These are phyloP conservation scores for crab-eating macaque (Macaca fascicularis) DNA, from an alignment of 2,113 vertebrate genomes.

Conservation along the genomic window DNA sequence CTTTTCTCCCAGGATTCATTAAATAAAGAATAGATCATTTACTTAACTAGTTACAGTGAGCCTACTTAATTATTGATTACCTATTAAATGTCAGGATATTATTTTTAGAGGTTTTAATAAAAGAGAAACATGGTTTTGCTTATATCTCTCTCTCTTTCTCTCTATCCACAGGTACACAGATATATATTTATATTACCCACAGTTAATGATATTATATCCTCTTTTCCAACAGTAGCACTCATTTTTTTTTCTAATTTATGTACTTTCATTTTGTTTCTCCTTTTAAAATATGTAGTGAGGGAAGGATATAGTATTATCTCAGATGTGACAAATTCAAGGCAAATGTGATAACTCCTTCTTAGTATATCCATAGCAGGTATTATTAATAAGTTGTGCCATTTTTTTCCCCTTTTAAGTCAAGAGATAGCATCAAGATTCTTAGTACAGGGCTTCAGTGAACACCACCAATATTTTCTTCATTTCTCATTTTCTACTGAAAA, in stretches of 20 bases:
- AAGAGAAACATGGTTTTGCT: neutral
- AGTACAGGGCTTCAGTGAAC: neutral
- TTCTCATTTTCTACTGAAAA: neutral
- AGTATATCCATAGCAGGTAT: neutral
- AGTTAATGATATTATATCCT: neutral
- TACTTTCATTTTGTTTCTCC: neutral
- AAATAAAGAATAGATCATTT: neutral
- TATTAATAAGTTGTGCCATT: neutral
- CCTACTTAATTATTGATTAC: neutral
- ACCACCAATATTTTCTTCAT: neutral
- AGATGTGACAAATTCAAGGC: neutral
- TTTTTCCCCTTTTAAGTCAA: neutral
- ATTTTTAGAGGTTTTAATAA: neutral
- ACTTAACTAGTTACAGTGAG: neutral
- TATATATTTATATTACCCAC: neutral
- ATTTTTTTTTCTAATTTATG: neutral
- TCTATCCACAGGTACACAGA: neutral
- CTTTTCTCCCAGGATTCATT: neutral
- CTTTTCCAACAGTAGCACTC: neutral
- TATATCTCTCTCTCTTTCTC: neutral
- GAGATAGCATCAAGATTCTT: neutral
- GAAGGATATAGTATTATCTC: neutral
- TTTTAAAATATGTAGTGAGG: neutral
- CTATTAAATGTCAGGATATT: neutral
- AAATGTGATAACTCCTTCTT: neutral